Base-by-base conservation (phyloP, 2,888 invertebrate genomes). In the Drosophila percnosoma region DNA sequence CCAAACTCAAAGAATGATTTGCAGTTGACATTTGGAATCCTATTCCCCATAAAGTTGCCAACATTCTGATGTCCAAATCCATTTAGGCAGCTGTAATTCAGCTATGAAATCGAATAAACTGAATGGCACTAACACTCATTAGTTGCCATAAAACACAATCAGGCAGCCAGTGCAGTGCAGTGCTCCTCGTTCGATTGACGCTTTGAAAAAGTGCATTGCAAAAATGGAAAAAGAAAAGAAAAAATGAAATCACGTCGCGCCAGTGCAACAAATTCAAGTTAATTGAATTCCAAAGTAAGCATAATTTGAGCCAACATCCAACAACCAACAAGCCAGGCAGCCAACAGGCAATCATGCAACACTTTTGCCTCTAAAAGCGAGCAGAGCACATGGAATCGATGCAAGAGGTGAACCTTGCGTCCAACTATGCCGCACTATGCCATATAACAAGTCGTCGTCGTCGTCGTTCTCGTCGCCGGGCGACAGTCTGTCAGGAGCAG, bases 191-290 rank as follows among this genome's bases (percentile, higher is more conserved):
- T 51, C 42, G 29, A n/a, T 65, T 34, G 33, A 27, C 21, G 55
- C 49, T 51, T 69, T 78, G 42, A 55, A 69, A 69, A 66, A 53
- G 55, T 60, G 73, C 60, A 49, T 52, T 31, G 60, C 57, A 51
- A 57, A 59, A 45, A 52, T 45, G 52, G 59, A 66, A 69, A 60
- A 31, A 36, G 65, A 31, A 73, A 62, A 64, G 61, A 61, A 68
- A 76, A 85, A 88, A 90, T 90, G 80, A 81, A 90, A 90, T 87
- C 91, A 91, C 91, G 91, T 92, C 90, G 89, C 83, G 89, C 75
- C 86, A 87, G 85, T 91, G 91, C 92, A 91, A 89, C 92, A 91
- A 91, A 91, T 91, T 91, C 91, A 84, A 91, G 90, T 88, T 91
- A 91, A 91, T 90, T 90, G 90, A 91, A 91, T 90, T 91, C 85